Percentiles rank a stretch among this genome's conserved stretches.
phyloP scores from a whole-genome alignment of 2,888 invertebrate genomes.

The Drosophila meridiana region DNA sequence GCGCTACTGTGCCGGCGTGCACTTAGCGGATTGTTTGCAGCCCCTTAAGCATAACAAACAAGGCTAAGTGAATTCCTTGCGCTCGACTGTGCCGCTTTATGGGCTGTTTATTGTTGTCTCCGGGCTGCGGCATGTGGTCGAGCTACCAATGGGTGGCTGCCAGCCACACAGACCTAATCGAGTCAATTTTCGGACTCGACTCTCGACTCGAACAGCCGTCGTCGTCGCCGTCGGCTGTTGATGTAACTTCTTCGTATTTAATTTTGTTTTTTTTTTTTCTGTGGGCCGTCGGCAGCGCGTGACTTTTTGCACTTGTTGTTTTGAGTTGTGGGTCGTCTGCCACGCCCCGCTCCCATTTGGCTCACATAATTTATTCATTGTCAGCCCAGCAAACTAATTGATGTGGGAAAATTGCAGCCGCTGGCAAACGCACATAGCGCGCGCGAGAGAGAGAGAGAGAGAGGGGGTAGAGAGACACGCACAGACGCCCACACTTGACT shows the following conservation, averaged over 20 bases:
- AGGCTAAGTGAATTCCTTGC: constrained; percentile 83
- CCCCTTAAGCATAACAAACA: constrained; percentile 85
- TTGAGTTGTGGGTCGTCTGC: constrained; percentile 32
- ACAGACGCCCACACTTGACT: constrained; percentile 57
- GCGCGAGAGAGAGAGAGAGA: background rate
- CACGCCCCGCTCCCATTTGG: background rate
- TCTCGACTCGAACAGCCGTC: constrained; percentile 6
- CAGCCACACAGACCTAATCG: constrained; percentile 78
- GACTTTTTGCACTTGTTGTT: constrained; percentile 83
- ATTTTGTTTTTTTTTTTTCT: constrained; percentile 18
- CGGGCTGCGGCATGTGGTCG: constrained; percentile 35
- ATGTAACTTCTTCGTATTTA: constrained; percentile 65
- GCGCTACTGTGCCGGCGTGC: constrained; percentile 61
- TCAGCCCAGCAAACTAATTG: constrained; percentile 77
- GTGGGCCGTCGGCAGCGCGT: constrained; percentile 72
- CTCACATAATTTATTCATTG: constrained; percentile 83
- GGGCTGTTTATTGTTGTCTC: constrained; percentile 79
- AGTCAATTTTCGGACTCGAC: constrained; percentile 79
- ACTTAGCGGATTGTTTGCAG: constrained; percentile 85
- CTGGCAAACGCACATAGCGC: constrained; percentile 22
- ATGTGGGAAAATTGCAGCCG: constrained; percentile 79
- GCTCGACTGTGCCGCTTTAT: constrained; percentile 81
- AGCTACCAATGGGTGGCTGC: constrained; percentile 1
- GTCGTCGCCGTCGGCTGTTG: constrained; percentile 65
- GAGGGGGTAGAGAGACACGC: background rate